Base-by-base conservation (phyloP, 2,888 invertebrate genomes). In the Escarpia spicata region DNA sequence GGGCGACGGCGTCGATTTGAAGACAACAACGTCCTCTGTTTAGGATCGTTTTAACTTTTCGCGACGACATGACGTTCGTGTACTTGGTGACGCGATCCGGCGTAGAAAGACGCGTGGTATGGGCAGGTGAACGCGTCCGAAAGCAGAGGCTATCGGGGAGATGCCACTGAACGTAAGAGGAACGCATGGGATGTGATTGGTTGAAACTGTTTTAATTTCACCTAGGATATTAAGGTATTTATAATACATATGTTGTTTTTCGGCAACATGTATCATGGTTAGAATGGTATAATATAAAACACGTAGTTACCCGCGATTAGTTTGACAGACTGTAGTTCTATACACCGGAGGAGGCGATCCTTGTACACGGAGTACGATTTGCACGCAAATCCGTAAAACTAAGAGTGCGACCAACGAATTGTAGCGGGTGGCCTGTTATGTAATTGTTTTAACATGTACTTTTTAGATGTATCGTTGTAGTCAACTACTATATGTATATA, bases 21-120 rank as follows among this genome's bases (percentile, higher is more conserved):
- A 75, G 75, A 75, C 75, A 75, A 75, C 75, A 75, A n/a, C 75
- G 75, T 75, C 75, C 26, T 75, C 75, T 26, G 75, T 75, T 75
- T 75, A 75, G 75, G 26, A 26, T 75, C 75, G 75, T 26, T 75
- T 75, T 26, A 26, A 2, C 75, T 75, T 26, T 4, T 15, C 75
- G 75, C 75, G 75, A 75, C 26, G 75, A 75, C 26, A 26, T 26
- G n/a, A 26, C 19, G 75, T 26, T 75, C 75, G 19, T 26, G 75
- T 75, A 75, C 75, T 26, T 75, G 75, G n/a, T 75, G 75, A 75
- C 75, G 75, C 26, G 75, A 26, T 75, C 75, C 26, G 6, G 2
- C 6, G 26, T 15, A 75, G 3, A 75, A 75, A 26, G 4, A 26
- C 26, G 26, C 75, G 26, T 26, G n/a, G n/a, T 19, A 26, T 6